Conservation (phyloP, 2,797 vertebrate species). For the Botia almorhae region DNA sequence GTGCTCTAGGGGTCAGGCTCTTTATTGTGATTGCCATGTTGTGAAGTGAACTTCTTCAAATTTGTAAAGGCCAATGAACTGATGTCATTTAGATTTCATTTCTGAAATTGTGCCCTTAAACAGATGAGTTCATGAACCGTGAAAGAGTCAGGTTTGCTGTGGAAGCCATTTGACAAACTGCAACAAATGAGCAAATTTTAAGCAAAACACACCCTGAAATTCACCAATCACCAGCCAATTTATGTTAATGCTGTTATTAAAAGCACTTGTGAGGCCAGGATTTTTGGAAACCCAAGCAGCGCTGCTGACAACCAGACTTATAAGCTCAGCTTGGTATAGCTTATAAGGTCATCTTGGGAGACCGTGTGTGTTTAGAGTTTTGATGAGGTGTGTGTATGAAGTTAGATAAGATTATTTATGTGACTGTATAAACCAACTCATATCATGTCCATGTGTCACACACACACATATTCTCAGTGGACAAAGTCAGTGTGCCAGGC, state of each 20-base stretch:
- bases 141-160: constrained; percentile 19
- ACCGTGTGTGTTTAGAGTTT: constrained; percentile 35
- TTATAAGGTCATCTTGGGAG: constrained; percentile 36
- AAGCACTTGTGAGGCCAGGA: constrained; percentile 7
- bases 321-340: constrained; percentile 15
- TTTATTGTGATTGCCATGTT: constrained; percentile 35
- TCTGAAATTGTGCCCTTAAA: constrained; percentile 26
- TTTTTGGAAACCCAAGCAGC: neutral
- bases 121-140: constrained; percentile 31
- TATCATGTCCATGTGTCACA: constrained; percentile 21
- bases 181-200: constrained; percentile 8
- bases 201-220: constrained; percentile 14
- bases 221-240: constrained; percentile 44
- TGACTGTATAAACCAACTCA: constrained; percentile 45
- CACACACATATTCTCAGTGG: constrained; percentile 7
- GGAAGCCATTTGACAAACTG: constrained; percentile 31
- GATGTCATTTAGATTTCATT: constrained; percentile 21
- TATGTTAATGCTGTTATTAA: constrained; percentile 41
- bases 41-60: constrained; percentile 21
- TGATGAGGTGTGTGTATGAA: constrained; percentile 49
- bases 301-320: constrained; percentile 37
- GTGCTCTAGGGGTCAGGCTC: constrained; percentile 21
- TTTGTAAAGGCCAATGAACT: constrained; percentile 34
- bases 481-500: neutral
- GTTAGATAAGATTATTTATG: constrained; percentile 54